These are phyloP conservation scores for Potamilus streckersoni DNA, from an alignment of 1,140 invertebrate genomes.

Conservation along the genomic window DNA sequence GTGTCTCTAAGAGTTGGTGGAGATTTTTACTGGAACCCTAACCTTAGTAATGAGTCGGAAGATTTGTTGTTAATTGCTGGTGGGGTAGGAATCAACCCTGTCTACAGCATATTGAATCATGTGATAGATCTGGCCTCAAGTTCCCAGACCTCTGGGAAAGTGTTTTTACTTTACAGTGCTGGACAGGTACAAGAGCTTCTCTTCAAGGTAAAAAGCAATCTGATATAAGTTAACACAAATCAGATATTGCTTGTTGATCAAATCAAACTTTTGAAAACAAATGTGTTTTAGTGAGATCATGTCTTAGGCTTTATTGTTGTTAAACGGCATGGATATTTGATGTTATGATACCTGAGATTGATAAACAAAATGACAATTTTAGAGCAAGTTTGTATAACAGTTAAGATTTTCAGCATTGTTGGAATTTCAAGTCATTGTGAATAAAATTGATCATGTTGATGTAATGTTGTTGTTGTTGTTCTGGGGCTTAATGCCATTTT, in stretches of 20 bases:
- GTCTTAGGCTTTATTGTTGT: too few species aligned
- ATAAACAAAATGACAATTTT: too few species aligned
- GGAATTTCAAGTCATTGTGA: too few species aligned
- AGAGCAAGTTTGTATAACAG: too few species aligned
- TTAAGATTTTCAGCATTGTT: too few species aligned
- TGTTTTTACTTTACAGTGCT: conserved; percentile 62
- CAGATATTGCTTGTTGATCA: not conserved
- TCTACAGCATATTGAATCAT: conserved; percentile 63
- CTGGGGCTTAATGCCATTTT: too few species aligned
- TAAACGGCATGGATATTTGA: too few species aligned
- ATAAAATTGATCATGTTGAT: too few species aligned
- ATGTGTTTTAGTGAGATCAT: too few species aligned
- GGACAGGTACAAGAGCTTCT: conserved; percentile 57
- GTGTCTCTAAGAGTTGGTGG: conserved; percentile 62
- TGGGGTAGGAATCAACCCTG: conserved; percentile 68
- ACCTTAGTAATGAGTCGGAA: conserved; percentile 8
- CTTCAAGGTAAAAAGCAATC: conserved; percentile 52
- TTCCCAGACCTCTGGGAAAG: conserved; percentile 23
- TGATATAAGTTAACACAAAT: not conserved
- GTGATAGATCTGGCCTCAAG: conserved; percentile 39
- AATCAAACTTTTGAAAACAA: too few species aligned
- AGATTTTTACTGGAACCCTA: conserved; percentile 61
- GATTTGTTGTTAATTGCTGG: conserved; percentile 65
- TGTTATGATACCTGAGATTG: too few species aligned
- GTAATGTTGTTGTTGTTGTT: too few species aligned